Percentiles rank a stretch among this genome's conserved stretches.
Evolutionary conservation across 35 echinoderm and acorn worm genomes (phyloP).

Genomic region (Chiridota heheva): DNA sequence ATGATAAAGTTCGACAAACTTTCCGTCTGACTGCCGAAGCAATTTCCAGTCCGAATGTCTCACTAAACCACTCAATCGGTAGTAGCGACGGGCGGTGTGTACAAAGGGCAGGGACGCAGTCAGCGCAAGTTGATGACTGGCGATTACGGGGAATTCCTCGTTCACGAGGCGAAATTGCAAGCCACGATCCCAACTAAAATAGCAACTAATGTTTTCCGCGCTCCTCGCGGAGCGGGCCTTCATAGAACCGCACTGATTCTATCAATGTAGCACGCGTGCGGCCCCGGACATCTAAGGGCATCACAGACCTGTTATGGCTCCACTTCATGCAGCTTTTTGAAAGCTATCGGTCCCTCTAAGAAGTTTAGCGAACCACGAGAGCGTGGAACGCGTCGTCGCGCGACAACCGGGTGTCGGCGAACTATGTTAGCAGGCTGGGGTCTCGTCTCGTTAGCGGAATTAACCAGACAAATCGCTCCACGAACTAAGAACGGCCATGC

Average conservation of each 20-base stretch:
- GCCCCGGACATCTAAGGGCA: too few species aligned
- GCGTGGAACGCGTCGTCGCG: too few species aligned
- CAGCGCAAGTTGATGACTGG: slow-evolving; percentile 54
- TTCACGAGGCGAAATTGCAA: slow-evolving; percentile 39
- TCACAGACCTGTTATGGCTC: too few species aligned
- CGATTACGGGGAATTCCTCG: slow-evolving; percentile 55
- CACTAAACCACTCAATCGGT: slow-evolving; percentile 13
- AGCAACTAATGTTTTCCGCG: too few species aligned
- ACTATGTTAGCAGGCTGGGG: slow-evolving; percentile 51
- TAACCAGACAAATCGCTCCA: too few species aligned
- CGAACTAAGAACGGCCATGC: too few species aligned
- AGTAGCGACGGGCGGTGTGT: too few species aligned
- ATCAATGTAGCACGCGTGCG: background rate
- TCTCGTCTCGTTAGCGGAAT: slow-evolving; percentile 65
- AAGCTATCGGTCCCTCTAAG: slow-evolving; percentile 48
- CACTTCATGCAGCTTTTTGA: slow-evolving; percentile 7
- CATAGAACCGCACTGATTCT: background rate
- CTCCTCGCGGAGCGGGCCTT: too few species aligned
- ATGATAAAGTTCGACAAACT: slow-evolving; percentile 74
- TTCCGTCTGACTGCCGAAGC: slow-evolving; percentile 26
- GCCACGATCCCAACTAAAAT: slow-evolving; percentile 22
- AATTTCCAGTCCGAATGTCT: background rate
- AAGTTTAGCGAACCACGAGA: too few species aligned
- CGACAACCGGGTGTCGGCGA: background rate
- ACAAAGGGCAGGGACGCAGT: slow-evolving; percentile 60